phyloP scores from a whole-genome alignment of 1,140 invertebrate genomes.

The Bursaphelenchus mucronatus region DNA sequence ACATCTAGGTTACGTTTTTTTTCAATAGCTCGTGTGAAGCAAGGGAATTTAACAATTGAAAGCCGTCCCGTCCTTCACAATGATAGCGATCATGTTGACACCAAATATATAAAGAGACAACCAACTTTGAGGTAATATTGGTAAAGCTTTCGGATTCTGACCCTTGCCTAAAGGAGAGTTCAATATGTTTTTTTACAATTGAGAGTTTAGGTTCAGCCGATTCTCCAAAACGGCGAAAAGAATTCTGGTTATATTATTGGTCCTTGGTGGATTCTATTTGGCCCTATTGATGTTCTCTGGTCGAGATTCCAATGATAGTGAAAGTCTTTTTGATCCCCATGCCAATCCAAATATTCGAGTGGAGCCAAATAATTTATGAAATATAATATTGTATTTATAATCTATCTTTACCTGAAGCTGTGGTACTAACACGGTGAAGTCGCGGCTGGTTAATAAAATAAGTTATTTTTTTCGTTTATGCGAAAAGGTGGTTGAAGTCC shows the following conservation, averaged over 20 bases:
- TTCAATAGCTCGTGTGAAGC: slow-evolving; percentile 24
- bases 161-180: not conserved
- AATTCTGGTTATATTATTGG: slow-evolving; percentile 32
- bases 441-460: no score
- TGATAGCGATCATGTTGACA: slow-evolving; percentile 23
- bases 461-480: no score
- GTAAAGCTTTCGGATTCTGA: not conserved
- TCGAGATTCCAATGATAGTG: slow-evolving; percentile 19
- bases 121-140: not conserved
- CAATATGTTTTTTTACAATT: slow-evolving; percentile 10
- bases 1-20: not conserved
- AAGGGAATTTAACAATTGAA: slow-evolving; percentile 25
- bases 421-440: no score
- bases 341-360: slow-evolving; percentile 58
- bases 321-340: slow-evolving; percentile 54
- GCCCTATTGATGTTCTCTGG: slow-evolving; percentile 33
- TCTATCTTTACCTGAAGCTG: no score
- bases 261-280: slow-evolving; percentile 27
- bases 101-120: slow-evolving; percentile 21
- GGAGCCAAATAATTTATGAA: not conserved
- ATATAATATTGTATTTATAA: no score
- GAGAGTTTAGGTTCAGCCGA: slow-evolving; percentile 30
- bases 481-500: no score
- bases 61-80: slow-evolving; percentile 17
- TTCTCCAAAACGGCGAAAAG: slow-evolving; percentile 38